Evolutionary conservation across 2,113 vertebrate species (phyloP), one percentile per base, ranked within the genome.

Genomic region (Lates calcarifer): DNA sequence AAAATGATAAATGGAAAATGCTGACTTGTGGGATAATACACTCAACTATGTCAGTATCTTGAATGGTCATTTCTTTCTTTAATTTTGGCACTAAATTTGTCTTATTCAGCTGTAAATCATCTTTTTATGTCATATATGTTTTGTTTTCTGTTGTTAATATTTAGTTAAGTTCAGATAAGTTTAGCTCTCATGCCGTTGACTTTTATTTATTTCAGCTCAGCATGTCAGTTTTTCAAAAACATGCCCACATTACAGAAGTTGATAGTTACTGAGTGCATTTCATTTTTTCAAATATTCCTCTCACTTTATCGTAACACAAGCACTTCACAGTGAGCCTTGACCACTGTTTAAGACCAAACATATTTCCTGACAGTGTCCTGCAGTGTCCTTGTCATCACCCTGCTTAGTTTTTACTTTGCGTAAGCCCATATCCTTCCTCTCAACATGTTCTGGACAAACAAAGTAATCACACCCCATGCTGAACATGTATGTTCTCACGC

Each of bases 351-450:
- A 74, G 60, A 63, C 18, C 56, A n/a, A 15, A 13, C n/a, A 17
- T 14, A 55, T 51, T 70, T 79, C 47, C 77, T 62, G 74, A 24
- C 31, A 26, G 22, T 41, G 62, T 72, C 35, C 65, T 56, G 31
- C n/a, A 3, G 28, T 26, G 66, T 71, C 77, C 58, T 20, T 28
- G 15, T 43, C 49, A 1, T 64, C 60, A 28, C 39, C 39, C 56
- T 14, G 58, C 47, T 67, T 20, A 14, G 31, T 10, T 66, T 24
- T 53, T 15, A 18, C 29, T 29, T 6, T 47, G 56, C 15, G 17
- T 66, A 51, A 63, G 5, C 15, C 20, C 10, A 4, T 24, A 62
- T 77, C 81, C 77, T 88, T 84, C 81, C 75, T 79, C 63, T 76
- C 51, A 18, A 28, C 13, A 13, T 39, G 67, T 24, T 35, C 79